Percentiles rank a stretch among this genome's conserved stretches.
Evolutionary conservation across 1,140 invertebrate species (phyloP).

Genomic region (Papilio polyxenes): DNA sequence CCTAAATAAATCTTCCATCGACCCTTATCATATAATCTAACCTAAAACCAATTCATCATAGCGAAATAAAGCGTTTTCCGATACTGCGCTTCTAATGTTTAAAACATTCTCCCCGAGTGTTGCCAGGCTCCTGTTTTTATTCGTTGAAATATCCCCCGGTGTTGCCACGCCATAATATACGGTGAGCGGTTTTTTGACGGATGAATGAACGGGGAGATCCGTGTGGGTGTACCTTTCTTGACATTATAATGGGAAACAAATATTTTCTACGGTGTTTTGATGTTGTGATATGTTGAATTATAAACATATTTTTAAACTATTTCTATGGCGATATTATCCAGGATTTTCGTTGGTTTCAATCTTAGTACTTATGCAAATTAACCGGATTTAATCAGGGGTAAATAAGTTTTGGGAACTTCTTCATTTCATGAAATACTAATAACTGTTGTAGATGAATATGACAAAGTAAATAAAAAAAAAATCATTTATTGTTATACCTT

Average conservation of each 20-base stretch:
- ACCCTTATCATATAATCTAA: constrained; percentile 42
- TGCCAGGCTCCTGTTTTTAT: constrained; percentile 47
- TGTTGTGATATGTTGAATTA: background rate
- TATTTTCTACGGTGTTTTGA: constrained; percentile 9
- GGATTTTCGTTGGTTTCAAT: background rate
- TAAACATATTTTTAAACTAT: constrained; percentile 1
- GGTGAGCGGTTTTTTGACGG: constrained; percentile 66
- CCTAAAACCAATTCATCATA: constrained; percentile 57
- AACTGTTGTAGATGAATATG: no score
- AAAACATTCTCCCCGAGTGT: constrained; percentile 59
- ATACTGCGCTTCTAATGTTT: constrained; percentile 62
- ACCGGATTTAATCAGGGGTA: no score
- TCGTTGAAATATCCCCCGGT: constrained; percentile 48
- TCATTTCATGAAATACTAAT: no score
- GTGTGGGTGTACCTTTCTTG: constrained; percentile 37
- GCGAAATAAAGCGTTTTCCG: constrained; percentile 51
- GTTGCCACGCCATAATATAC: constrained; percentile 64
- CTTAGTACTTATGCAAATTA: no score
- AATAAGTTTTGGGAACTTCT: no score
- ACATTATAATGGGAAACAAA: constrained; percentile 37
- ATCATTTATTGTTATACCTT: no score
- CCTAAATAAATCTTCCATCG: constrained; percentile 29
- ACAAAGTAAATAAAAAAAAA: no score
- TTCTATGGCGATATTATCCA: background rate
- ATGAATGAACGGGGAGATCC: constrained; percentile 62